Conservation (phyloP, 1,140 invertebrate species). For the Drosophila sucinea region DNA sequence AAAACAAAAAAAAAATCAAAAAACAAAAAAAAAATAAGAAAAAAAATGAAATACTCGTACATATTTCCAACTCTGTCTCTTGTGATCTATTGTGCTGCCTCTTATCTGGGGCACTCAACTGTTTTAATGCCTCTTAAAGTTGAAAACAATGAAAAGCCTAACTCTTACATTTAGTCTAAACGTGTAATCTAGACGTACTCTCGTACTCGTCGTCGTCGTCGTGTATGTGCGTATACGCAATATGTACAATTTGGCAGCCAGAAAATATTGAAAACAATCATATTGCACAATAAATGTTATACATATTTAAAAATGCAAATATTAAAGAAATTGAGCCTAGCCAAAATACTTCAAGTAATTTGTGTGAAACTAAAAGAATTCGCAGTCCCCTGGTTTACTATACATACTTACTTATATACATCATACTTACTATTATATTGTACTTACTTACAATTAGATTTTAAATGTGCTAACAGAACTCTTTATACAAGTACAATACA, state of each 20-base stretch:
- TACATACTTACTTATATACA: not conserved
- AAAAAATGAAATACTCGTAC: constrained; percentile 1
- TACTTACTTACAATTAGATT: constrained; percentile 46
- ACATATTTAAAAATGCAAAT: constrained; percentile 42
- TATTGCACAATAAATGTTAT: constrained; percentile 73
- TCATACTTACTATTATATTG: constrained; percentile 5
- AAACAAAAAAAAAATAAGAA: not conserved
- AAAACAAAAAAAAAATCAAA: not conserved
- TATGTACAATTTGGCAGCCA: constrained; percentile 50
- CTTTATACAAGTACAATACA: constrained; percentile 47
- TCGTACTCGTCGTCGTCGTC: not conserved
- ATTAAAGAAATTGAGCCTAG: constrained; percentile 26
- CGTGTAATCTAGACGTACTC: constrained; percentile 13
- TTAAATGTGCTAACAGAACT: constrained; percentile 70
- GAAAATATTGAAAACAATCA: constrained; percentile 70
- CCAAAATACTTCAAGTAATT: constrained; percentile 74
- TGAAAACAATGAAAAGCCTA: constrained; percentile 69
- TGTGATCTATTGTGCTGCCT: constrained; percentile 78
- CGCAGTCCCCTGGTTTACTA: constrained; percentile 4
- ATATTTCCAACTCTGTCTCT: constrained; percentile 69
- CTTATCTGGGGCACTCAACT: constrained; percentile 67
- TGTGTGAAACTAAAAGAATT: constrained; percentile 67
- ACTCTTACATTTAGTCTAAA: constrained; percentile 55
- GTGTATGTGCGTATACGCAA: constrained; percentile 8
- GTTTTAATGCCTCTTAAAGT: constrained; percentile 75